Evolutionary conservation across 2,113 vertebrate species (phyloP).

Genomic region (Pseudopodoces humilis): DNA sequence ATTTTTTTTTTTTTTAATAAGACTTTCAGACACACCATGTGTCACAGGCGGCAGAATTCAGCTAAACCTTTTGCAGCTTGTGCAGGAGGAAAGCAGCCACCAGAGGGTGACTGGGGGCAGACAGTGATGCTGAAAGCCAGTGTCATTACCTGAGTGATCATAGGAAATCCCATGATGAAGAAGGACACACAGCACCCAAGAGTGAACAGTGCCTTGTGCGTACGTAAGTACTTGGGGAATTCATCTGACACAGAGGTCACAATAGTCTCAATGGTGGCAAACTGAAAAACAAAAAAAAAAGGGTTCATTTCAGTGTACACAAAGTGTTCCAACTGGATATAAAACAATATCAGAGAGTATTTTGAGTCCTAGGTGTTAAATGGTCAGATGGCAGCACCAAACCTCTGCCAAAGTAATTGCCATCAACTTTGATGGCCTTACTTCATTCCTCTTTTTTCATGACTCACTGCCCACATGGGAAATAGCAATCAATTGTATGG

Average conservation of each 20-base stretch:
- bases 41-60: neutral
- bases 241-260: conserved; percentile 96
- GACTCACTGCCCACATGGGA: neutral
- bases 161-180: conserved; percentile 97
- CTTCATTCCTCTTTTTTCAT: neutral
- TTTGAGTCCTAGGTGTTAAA: neutral
- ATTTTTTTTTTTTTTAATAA: neutral
- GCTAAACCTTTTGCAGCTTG: neutral
- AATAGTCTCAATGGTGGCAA: conserved; percentile 98
- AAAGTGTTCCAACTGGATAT: accelerated
- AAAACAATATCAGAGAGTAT: accelerated
- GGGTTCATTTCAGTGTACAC: accelerated
- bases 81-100: neutral
- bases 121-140: neutral
- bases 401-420: neutral
- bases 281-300: conserved; percentile 72
- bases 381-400: neutral
- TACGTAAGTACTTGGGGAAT: conserved; percentile 93
- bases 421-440: neutral
- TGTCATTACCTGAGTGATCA: conserved; percentile 92
- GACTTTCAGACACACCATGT: accelerated
- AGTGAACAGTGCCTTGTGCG: conserved; percentile 92
- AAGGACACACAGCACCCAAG: conserved; percentile 87
- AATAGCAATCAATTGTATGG: neutral
- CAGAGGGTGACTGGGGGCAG: neutral